Conservation (phyloP, 1,140 invertebrate species). For the Cotesia typhae region DNA sequence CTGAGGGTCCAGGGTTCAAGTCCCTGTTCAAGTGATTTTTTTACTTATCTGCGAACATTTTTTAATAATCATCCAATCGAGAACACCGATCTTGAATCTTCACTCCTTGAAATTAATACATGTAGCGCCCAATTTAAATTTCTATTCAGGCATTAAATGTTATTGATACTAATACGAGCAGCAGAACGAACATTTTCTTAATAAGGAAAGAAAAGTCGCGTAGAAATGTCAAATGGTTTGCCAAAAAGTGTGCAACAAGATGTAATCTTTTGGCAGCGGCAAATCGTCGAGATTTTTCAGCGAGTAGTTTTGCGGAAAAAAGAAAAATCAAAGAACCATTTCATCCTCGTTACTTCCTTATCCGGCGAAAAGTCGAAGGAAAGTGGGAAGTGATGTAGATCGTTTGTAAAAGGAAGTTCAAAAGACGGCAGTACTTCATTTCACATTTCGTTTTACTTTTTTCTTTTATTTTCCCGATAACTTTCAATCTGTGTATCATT, state of each 20-base stretch:
- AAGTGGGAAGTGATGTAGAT: background rate
- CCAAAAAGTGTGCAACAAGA: background rate
- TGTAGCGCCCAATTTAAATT: no score
- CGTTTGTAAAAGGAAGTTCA: background rate
- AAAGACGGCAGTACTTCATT: background rate
- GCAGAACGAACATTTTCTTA: no score
- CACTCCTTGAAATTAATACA: no score
- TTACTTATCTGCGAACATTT: background rate
- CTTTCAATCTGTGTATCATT: background rate
- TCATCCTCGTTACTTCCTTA: conserved; percentile 12
- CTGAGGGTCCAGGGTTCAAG: conserved; percentile 70
- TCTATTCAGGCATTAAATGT: no score
- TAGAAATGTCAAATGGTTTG: background rate
- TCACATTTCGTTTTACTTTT: no score
- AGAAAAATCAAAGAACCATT: background rate
- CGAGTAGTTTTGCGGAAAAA: background rate
- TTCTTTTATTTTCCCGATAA: background rate
- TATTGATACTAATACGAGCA: no score
- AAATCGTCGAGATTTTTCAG: background rate
- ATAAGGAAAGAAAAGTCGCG: background rate
- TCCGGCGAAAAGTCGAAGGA: conserved; percentile 7
- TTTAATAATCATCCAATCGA: no score
- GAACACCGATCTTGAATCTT: no score
- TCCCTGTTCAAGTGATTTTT: conserved; percentile 69
- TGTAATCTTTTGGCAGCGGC: background rate